These are phyloP conservation scores for Erebia epiphron DNA, from an alignment of 2,888 invertebrate species.

Conservation along the genomic window DNA sequence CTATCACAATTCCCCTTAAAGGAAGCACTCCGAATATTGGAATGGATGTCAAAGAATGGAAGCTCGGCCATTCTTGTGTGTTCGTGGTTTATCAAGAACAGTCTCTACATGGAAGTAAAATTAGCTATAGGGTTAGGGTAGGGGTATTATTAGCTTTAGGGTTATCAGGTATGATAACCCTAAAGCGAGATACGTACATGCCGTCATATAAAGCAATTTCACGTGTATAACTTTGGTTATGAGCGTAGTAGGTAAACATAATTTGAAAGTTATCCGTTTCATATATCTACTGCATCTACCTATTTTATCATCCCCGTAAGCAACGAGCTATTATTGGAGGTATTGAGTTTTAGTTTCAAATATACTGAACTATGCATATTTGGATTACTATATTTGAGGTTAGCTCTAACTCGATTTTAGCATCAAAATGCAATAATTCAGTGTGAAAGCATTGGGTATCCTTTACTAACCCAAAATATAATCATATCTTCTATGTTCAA, in stretches of 20 bases:
- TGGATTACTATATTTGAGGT: slow-evolving; percentile 40
- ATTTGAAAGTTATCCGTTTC: not conserved
- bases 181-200: too few species aligned
- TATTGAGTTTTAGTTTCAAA: slow-evolving; percentile 33
- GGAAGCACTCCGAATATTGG: too few species aligned
- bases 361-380: slow-evolving; percentile 39
- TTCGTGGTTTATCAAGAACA: too few species aligned
- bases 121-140: too few species aligned
- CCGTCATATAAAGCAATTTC: too few species aligned
- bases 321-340: slow-evolving; percentile 14
- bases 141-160: too few species aligned
- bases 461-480: slow-evolving; percentile 11
- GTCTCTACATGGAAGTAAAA: too few species aligned
- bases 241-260: not conserved
- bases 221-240: too few species aligned
- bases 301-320: slow-evolving; percentile 6
- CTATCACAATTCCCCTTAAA: too few species aligned
- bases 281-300: not conserved
- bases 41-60: too few species aligned
- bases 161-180: too few species aligned
- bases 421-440: slow-evolving; percentile 50
- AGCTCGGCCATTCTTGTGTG: too few species aligned
- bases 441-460: slow-evolving; percentile 40
- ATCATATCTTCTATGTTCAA: slow-evolving; percentile 11
- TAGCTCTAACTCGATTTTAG: slow-evolving; percentile 40